Evolutionary conservation across 2,113 vertebrate genomes (phyloP), one percentile per base, ranked within the genome.

Genomic region (Ictidomys tridecemlineatus): DNA sequence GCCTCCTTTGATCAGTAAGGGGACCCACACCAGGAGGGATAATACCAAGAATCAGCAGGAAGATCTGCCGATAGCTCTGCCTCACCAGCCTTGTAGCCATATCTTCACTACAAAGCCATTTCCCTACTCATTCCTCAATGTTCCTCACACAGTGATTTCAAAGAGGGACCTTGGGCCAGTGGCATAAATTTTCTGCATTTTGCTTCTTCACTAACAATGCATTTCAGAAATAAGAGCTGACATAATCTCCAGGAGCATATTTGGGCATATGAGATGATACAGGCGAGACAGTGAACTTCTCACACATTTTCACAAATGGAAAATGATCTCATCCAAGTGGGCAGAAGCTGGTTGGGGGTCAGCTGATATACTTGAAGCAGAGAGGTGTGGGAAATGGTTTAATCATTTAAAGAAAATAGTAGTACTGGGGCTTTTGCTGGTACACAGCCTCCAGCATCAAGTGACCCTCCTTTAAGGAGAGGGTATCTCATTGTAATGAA

Each of bases 361-460:
- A 63, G 45, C 4, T 48, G 53, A 37, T 12, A 32, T 7, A 53
- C 8, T n/a, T 53, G 53, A 42, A 48, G 11, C 10, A 24, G 24
- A 48, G 17, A 90, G 14, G 37, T 26, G 26, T 45, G 58, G 63
- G 56, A 11, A 72, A 73, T 45, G 5, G 18, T 28, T 56, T 51
- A 80, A 85, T 37, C 24, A 42, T 65, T 51, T 78, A 56, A 82
- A 95, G 82, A 32, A 94, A 96, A 85, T 39, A 96, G 74, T 34
- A 53, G 18, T 2, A 10, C 9, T 58, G 17, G 77, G 4, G 26
- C 45, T 69, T 73, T 24, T 53, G 17, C 32, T 34, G 22, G 65
- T 18, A 5, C 9, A 51, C 14, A 85, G 63, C 1, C 12, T 2
- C 4, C 0, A 51, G 9, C 53, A 78, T 34, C 24, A 30, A 69